Percentiles rank a stretch among this genome's conserved stretches.
Conservation (phyloP, 2,113 vertebrate genomes). For the Petrocephalus zakoni region DNA sequence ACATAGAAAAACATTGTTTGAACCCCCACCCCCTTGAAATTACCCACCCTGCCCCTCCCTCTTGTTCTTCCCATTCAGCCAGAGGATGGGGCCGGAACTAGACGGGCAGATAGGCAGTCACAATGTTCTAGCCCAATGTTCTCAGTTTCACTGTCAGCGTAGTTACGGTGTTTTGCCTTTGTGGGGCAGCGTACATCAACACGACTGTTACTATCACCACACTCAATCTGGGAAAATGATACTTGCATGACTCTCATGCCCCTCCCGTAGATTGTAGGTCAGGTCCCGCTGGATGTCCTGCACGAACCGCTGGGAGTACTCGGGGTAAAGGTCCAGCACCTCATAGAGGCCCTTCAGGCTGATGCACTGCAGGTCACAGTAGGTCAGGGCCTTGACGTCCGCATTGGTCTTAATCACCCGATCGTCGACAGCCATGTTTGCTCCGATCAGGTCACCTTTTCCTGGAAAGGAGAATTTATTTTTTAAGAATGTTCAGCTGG, state of each 20-base stretch:
- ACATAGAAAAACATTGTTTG: background rate
- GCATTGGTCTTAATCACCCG: constrained; percentile 94
- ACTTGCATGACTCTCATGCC: constrained; percentile 89
- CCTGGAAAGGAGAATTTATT: constrained; percentile 56
- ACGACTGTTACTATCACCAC: background rate
- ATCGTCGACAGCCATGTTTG: constrained; percentile 82
- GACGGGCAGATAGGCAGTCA: background rate
- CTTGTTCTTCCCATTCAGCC: too few species aligned
- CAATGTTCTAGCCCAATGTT: background rate
- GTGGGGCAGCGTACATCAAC: background rate
- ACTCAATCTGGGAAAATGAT: too few species aligned
- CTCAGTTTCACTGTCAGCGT: background rate
- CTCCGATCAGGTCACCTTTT: constrained; percentile 91
- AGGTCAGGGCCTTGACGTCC: constrained; percentile 90
- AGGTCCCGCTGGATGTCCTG: constrained; percentile 92
- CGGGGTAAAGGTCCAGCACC: constrained; percentile 88
- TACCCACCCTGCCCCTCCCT: background rate
- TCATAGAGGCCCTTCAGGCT: constrained; percentile 89
- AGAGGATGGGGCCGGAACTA: background rate
- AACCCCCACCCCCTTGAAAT: background rate
- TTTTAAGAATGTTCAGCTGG: background rate
- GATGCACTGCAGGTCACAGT: constrained; percentile 92
- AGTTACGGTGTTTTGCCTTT: background rate
- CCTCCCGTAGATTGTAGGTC: constrained; percentile 91
- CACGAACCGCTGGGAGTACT: constrained; percentile 84